phyloP scores from a whole-genome alignment of 2,888 invertebrate genomes.

The Bugulina stolonifera region DNA sequence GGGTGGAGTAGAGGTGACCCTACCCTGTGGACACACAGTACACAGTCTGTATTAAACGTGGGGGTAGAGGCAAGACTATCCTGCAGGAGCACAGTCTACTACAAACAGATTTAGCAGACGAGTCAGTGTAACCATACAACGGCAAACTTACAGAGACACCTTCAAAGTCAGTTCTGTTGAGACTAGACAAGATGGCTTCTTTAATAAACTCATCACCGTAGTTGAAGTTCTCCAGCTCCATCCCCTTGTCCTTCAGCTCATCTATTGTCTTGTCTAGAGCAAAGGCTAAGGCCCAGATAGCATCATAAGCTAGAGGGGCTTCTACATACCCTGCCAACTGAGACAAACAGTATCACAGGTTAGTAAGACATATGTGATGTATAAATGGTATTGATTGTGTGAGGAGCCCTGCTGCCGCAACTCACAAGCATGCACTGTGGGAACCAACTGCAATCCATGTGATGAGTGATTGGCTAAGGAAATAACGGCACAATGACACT shows the following conservation, averaged over 20 bases:
- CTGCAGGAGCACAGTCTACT: background rate
- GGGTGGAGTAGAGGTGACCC: conserved; percentile 91
- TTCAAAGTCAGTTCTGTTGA: conserved; percentile 95
- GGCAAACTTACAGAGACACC: conserved; percentile 83
- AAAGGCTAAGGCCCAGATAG: conserved; percentile 96
- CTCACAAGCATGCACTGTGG: too few relatives aligned
- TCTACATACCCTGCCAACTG: conserved; percentile 70
- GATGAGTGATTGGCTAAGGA: too few relatives aligned
- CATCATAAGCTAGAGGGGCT: conserved; percentile 97
- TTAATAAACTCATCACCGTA: conserved; percentile 92
- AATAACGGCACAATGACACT: too few relatives aligned
- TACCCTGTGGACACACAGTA: conserved; percentile 64
- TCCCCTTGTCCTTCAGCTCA: conserved; percentile 66
- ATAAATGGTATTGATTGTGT: too few relatives aligned
- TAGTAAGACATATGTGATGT: too few relatives aligned
- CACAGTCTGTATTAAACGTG: background rate
- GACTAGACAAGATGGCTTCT: conserved; percentile 90
- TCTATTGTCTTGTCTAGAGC: conserved; percentile 84
- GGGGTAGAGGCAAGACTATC: background rate
- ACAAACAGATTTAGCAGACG: background rate
- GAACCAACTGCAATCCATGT: too few relatives aligned
- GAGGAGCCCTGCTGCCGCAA: too few relatives aligned
- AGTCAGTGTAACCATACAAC: background rate
- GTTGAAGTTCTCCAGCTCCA: conserved; percentile 86
- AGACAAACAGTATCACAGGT: too few relatives aligned